Conservation (phyloP, 2,113 vertebrate species). For the Oostethus manadensis region DNA sequence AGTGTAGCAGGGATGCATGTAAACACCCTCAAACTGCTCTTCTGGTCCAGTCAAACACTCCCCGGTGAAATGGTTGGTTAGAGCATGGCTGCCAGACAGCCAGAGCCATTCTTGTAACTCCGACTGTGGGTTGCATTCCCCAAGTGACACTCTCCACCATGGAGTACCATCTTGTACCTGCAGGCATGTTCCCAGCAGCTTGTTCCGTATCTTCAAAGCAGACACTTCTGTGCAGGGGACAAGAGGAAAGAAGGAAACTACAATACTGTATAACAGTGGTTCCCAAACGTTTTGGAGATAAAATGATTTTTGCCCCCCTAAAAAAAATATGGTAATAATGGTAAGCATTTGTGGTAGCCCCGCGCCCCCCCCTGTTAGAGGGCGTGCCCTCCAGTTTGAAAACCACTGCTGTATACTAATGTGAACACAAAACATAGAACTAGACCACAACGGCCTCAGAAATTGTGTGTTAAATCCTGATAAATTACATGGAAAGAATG, state of each 20-base stretch:
- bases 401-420: no score
- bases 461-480: no score
- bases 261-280: no score
- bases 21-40: constrained; percentile 59
- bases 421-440: no score
- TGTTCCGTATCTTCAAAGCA: constrained; percentile 76
- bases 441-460: no score
- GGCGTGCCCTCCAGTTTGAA: no score
- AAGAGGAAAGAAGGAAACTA: background rate
- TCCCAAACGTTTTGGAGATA: no score
- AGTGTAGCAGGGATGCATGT: constrained; percentile 63
- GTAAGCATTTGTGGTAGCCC: no score
- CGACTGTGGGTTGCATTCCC: constrained; percentile 57
- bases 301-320: no score
- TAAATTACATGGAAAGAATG: no score
- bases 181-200: constrained; percentile 71
- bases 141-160: constrained; percentile 56
- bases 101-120: constrained; percentile 70
- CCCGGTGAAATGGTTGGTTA: constrained; percentile 60
- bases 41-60: constrained; percentile 70
- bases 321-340: no score
- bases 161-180: constrained; percentile 24
- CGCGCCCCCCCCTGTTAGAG: no score
- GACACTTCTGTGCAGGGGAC: constrained; percentile 35
- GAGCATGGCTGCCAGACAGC: constrained; percentile 47